Conservation (phyloP, 2,888 invertebrate genomes). For the Notodonta dromedarius region DNA sequence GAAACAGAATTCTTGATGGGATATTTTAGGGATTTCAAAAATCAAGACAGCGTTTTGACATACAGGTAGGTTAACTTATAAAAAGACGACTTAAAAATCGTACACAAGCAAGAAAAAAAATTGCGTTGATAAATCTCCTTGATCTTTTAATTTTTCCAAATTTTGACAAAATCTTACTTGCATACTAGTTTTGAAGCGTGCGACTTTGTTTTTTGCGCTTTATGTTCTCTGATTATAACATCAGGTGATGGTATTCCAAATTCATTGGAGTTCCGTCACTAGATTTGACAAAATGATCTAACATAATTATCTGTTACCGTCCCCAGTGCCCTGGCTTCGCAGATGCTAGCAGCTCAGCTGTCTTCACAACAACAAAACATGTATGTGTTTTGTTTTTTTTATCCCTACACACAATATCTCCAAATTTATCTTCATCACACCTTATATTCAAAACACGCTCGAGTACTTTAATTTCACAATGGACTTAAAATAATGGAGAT, state of each 20-base stretch:
- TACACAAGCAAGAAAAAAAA: not conserved
- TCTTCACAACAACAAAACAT: constrained; percentile 97
- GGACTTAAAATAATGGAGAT: constrained; percentile 52
- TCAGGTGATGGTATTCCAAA: constrained; percentile 44
- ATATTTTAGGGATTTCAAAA: not conserved
- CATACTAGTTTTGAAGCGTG: constrained; percentile 54
- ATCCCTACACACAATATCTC: constrained; percentile 62
- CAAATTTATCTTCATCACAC: constrained; percentile 53
- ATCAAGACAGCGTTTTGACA: no score
- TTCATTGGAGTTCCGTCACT: constrained; percentile 48
- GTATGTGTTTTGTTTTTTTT: constrained; percentile 88
- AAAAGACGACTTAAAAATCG: not conserved
- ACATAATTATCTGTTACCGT: constrained; percentile 84
- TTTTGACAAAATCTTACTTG: constrained; percentile 10
- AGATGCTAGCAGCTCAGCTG: constrained; percentile 97
- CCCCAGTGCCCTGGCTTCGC: constrained; percentile 98
- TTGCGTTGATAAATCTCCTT: no score
- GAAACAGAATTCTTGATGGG: constrained; percentile 8
- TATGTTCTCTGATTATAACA: constrained; percentile 24
- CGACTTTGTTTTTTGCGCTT: constrained; percentile 55
- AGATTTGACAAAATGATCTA: constrained; percentile 62
- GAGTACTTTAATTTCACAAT: constrained; percentile 21
- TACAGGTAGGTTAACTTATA: no score
- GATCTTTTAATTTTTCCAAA: constrained; percentile 4
- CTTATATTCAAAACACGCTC: constrained; percentile 17